phyloP scores from a whole-genome alignment of 1,140 invertebrate genomes.

The Leptopilina clavipes region DNA sequence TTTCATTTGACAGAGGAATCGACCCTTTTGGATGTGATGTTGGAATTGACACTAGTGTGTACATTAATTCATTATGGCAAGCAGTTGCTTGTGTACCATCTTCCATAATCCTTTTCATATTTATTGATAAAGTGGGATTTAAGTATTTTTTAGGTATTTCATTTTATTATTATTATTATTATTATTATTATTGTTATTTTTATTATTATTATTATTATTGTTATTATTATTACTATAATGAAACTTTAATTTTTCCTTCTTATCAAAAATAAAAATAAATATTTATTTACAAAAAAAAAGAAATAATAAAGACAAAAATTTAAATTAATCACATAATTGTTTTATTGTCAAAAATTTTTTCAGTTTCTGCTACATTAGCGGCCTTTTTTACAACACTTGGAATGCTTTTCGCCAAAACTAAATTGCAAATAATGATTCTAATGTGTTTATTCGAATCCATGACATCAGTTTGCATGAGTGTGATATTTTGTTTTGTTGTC shows the following conservation, averaged over 20 bases:
- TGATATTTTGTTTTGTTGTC: constrained; percentile 66
- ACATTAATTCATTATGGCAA: constrained; percentile 65
- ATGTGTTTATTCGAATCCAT: constrained; percentile 69
- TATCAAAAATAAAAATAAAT: too few relatives aligned
- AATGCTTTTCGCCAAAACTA: constrained; percentile 70
- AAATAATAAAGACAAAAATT: too few relatives aligned
- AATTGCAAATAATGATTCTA: constrained; percentile 70
- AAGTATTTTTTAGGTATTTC: constrained; percentile 1
- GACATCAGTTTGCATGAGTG: constrained; percentile 66
- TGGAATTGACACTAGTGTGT: constrained; percentile 64
- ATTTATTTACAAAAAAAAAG: too few relatives aligned
- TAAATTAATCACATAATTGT: too few relatives aligned
- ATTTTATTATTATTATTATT: neutral
- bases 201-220: neutral
- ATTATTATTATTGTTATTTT: neutral
- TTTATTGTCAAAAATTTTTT: neutral
- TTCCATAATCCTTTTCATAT: constrained; percentile 65
- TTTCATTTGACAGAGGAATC: neutral
- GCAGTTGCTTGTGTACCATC: constrained; percentile 68
- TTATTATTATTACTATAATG: too few relatives aligned
- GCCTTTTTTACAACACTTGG: constrained; percentile 67
- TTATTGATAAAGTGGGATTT: constrained; percentile 66
- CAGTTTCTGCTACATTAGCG: constrained; percentile 70
- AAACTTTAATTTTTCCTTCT: neutral
- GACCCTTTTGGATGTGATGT: constrained; percentile 55